Conservation (phyloP, 2,113 vertebrate genomes). For the Brachionichthys hirsutus region DNA sequence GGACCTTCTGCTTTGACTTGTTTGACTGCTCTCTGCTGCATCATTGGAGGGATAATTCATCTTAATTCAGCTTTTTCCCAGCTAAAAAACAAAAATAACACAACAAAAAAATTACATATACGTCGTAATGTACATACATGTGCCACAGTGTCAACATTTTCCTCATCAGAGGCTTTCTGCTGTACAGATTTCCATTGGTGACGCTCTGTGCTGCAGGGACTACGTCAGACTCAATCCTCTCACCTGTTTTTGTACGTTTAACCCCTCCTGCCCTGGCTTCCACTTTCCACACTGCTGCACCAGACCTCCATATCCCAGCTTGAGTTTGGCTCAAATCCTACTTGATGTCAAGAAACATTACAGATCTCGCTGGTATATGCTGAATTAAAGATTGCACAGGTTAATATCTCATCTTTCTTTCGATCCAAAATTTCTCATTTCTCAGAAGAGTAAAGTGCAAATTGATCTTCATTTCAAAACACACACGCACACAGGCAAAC, state of each 20-base stretch:
- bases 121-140: constrained; percentile 1
- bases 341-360: constrained; percentile 8
- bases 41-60: background rate
- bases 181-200: constrained; percentile 82
- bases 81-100: background rate
- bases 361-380: background rate
- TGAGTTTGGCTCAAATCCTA: constrained; percentile 19
- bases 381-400: constrained; percentile 11
- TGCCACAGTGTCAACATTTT: constrained; percentile 19
- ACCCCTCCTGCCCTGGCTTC: constrained; percentile 27
- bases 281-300: constrained; percentile 18
- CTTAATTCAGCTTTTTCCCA: background rate
- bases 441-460: background rate
- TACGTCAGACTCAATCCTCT: constrained; percentile 77
- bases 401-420: no score
- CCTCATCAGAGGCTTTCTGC: constrained; percentile 18
- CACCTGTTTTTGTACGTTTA: constrained; percentile 70
- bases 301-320: constrained; percentile 8
- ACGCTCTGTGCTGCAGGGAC: constrained; percentile 59
- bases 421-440: no score
- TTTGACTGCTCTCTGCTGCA: background rate
- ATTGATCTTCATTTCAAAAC: constrained; percentile 2
- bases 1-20: background rate
- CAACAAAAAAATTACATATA: background rate
- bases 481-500: background rate